Percentiles rank a stretch among this genome's conserved stretches.
These are phyloP conservation scores for Gephyroberyx darwinii DNA, from an alignment of 2,797 vertebrate genomes.

Conservation along the genomic window DNA sequence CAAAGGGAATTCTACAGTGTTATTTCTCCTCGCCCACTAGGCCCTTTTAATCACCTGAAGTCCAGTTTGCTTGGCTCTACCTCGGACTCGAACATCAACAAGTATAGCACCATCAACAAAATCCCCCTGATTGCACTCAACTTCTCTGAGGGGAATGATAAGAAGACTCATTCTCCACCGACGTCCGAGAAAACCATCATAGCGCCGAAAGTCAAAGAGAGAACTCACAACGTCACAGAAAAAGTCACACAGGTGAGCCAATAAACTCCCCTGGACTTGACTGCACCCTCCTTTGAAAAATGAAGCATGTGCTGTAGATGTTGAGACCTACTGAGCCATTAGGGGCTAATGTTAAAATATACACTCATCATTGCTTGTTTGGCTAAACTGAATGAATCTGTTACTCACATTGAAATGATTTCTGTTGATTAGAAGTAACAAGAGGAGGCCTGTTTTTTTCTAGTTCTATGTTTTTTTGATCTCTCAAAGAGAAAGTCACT, in stretches of 20 bases:
- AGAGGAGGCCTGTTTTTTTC: background rate
- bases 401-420: background rate
- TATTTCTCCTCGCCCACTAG: conserved; percentile 72
- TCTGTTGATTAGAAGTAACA: background rate
- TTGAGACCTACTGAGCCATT: too few species aligned
- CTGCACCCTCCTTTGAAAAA: background rate
- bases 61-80: conserved; percentile 97
- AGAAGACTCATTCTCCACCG: conserved; percentile 93
- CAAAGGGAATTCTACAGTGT: conserved; percentile 24
- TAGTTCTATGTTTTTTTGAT: background rate
- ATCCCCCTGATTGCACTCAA: conserved; percentile 97
- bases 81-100: conserved; percentile 99
- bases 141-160: conserved; percentile 93
- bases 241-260: conserved; percentile 96
- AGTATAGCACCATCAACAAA: conserved; percentile 98
- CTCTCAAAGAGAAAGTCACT: background rate
- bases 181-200: conserved; percentile 97
- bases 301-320: background rate
- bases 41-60: conserved; percentile 97
- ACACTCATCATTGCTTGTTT: background rate
- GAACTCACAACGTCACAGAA: conserved; percentile 98
- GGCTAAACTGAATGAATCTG: background rate
- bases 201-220: conserved; percentile 98
- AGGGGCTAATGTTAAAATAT: background rate
- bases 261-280: background rate